Evolutionary conservation across 2,888 invertebrate species (phyloP), one percentile per base, ranked within the genome.

Genomic region (Trisateles emortualis): DNA sequence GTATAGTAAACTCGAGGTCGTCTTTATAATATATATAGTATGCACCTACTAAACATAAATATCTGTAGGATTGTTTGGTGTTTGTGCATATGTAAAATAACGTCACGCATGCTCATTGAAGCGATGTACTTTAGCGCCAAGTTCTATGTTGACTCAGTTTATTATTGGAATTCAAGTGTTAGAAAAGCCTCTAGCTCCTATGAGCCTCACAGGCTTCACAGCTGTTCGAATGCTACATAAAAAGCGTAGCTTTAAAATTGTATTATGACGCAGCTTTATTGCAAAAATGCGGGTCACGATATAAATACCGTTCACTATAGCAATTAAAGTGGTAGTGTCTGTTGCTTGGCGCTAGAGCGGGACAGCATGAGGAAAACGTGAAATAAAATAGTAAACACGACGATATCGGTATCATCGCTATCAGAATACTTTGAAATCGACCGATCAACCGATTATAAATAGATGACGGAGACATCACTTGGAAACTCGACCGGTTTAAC

Each of bases 311-410:
- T 78, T 81, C 68, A 72, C 74, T 77, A 72, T 67, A 74, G 75
- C 76, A 77, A 79, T 82, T 80, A 78, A 64, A 68, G 70, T 68
- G 64, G 62, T 52, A 49, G 47, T 62, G 58, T 65, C 68, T 67
- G 55, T 53, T 59, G 60, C 59, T 41, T 43, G 48, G 68, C 52
- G 78, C 50, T 55, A 55, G 84, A 90, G 78, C 58, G 84, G 77
- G 88, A 90, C 35, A 42, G 84, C 58, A 68, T 90, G 91, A 92
- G 91, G 91, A 92, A 83, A 92, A 90, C 83, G 84, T 84, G 84
- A 71, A 84, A 79, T 76, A 80, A 81, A 81, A 87, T 81, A 79
- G 84, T 85, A 84, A 84, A 83, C 71, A 76, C 75, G 64, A 72
- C 64, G 71, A 72, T 75, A 80, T 78, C 74, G 72, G 68, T 74